Percentiles rank a stretch among this genome's conserved stretches.
Evolutionary conservation across 2,888 invertebrate genomes (phyloP).

Genomic region (Xestobium rufovillosum): DNA sequence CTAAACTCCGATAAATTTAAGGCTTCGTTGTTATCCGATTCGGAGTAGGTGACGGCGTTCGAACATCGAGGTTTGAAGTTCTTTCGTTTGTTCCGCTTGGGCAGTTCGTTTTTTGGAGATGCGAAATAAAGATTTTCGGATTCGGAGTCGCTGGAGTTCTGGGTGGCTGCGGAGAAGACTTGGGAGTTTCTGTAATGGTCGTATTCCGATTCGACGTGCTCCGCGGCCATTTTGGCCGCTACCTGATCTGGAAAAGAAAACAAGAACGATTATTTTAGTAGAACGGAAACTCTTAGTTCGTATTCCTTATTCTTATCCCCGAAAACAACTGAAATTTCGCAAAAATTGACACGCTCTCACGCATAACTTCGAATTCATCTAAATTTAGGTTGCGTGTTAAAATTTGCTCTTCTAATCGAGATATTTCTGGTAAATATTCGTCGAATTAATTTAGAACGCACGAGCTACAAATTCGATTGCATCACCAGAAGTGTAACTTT

Average conservation of each 20-base stretch:
- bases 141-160: constrained; percentile 50
- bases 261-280: constrained; percentile 5
- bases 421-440: no score
- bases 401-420: no score
- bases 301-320: no score
- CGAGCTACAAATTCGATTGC: no score
- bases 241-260: constrained; percentile 34
- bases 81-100: constrained; percentile 67
- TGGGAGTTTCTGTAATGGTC: constrained; percentile 29
- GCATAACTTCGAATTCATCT: no score
- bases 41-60: constrained; percentile 46
- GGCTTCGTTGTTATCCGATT: constrained; percentile 22
- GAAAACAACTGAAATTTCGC: no score
- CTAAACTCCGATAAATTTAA: constrained; percentile 30
- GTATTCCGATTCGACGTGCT: constrained; percentile 33
- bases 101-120: constrained; percentile 45
- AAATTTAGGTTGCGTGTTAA: no score
- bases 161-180: constrained; percentile 30
- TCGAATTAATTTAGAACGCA: no score
- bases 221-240: constrained; percentile 38
- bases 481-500: no score
- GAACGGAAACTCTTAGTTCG: no score
- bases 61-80: constrained; percentile 74
- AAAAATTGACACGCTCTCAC: no score
- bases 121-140: constrained; percentile 37